phyloP scores from a whole-genome alignment of 2,113 vertebrate species.

The Isichthys henryi region DNA sequence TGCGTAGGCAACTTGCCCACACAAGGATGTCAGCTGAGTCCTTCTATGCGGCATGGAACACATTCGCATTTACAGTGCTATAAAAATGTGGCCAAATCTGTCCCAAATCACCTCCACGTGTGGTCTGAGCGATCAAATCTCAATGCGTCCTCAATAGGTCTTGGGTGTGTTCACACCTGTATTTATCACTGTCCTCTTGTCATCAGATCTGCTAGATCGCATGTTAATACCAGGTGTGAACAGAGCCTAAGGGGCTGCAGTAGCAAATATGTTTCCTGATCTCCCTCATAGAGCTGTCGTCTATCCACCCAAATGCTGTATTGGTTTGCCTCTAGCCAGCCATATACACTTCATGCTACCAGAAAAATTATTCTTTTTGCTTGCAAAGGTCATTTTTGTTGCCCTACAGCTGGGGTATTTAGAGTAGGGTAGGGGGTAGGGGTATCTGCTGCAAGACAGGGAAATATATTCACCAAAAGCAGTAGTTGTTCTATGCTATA shows the following conservation, averaged over 20 bases:
- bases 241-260: not conserved
- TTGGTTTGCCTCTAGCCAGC: slow-evolving; percentile 55
- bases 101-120: no score
- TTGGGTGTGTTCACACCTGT: no score
- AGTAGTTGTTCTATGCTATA: not conserved
- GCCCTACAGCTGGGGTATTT: not conserved
- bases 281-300: slow-evolving; percentile 73
- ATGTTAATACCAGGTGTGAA: no score
- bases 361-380: slow-evolving; percentile 61
- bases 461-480: slow-evolving; percentile 21
- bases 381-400: slow-evolving; percentile 43
- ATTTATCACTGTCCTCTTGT: no score
- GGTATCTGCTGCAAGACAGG: slow-evolving; percentile 11
- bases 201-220: no score
- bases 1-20: no score
- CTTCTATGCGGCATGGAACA: no score
- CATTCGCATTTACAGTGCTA: no score
- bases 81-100: no score
- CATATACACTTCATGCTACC: slow-evolving; percentile 27
- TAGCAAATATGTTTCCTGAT: slow-evolving; percentile 72
- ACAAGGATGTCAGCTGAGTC: no score
- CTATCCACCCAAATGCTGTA: slow-evolving; percentile 74
- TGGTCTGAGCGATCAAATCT: no score
- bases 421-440: not conserved
- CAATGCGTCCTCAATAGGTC: no score